phyloP scores from a whole-genome alignment of 2,888 invertebrate species.

The Tanypteryx hageni region DNA sequence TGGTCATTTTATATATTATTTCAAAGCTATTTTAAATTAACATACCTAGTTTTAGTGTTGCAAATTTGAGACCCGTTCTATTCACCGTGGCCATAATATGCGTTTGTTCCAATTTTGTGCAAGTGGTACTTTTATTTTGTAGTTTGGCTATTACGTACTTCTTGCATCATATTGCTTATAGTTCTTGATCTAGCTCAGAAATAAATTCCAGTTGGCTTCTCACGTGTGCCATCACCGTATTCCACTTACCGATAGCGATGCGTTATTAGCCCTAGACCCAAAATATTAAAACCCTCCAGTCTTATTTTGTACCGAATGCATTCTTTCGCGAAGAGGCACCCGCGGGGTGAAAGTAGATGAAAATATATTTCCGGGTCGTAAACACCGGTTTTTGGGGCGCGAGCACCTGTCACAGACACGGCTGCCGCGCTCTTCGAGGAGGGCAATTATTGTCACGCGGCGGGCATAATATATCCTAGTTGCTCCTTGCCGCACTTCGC shows the following conservation, averaged over 20 bases:
- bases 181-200: neutral
- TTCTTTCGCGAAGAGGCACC: neutral
- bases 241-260: neutral
- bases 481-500: neutral
- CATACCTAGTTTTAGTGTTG: too few relatives aligned
- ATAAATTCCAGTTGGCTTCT: neutral
- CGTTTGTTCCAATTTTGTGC: too few relatives aligned
- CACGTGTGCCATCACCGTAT: neutral
- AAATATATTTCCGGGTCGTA: slow-evolving; percentile 21
- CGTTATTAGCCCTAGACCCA: neutral
- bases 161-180: neutral
- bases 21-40: too few relatives aligned
- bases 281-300: neutral
- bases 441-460: slow-evolving; percentile 57
- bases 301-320: neutral
- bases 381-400: slow-evolving; percentile 46
- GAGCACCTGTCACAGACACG: slow-evolving; percentile 29
- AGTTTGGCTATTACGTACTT: too few relatives aligned
- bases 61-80: too few relatives aligned
- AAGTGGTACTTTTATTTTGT: too few relatives aligned
- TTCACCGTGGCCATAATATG: too few relatives aligned
- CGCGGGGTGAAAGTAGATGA: neutral
- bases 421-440: neutral
- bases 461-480: slow-evolving; percentile 52
- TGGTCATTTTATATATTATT: too few relatives aligned